phyloP scores from a whole-genome alignment of 30 jellyfish, hydroid and myxozoan genomes.

The Turritopsis dohrnii region DNA sequence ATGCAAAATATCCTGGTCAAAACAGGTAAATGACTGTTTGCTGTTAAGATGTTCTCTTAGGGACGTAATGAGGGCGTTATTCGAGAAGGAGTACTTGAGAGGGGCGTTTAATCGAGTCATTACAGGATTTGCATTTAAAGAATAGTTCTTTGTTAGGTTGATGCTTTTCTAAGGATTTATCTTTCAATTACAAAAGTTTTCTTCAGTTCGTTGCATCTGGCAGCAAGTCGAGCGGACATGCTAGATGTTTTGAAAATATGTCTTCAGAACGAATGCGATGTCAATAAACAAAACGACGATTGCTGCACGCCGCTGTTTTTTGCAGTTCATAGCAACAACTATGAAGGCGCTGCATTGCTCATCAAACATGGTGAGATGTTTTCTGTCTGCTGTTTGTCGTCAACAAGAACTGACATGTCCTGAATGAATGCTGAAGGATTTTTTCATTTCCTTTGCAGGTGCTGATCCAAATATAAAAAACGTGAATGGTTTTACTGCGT shows the following conservation, averaged over 20 bases:
- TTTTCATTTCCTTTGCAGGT: background rate
- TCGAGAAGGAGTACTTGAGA: background rate
- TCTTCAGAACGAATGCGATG: constrained; percentile 9
- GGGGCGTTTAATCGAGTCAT: too few species aligned
- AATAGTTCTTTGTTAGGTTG: too few species aligned
- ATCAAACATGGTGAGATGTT: background rate
- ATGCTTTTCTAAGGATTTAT: too few species aligned
- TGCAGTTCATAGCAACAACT: constrained; percentile 41
- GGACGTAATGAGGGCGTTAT: background rate
- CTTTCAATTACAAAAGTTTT: background rate
- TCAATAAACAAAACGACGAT: constrained; percentile 50
- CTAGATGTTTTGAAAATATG: background rate
- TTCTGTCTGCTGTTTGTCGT: background rate
- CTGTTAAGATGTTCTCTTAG: too few species aligned
- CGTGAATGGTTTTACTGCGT: constrained; percentile 1
- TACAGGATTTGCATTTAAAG: too few species aligned
- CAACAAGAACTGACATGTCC: too few species aligned
- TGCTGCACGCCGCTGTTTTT: constrained; percentile 58
- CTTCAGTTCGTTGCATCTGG: background rate
- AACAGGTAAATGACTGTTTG: too few species aligned
- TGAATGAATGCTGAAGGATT: background rate
- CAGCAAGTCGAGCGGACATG: constrained; percentile 3
- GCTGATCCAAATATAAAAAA: background rate
- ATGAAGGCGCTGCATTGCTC: constrained; percentile 48
- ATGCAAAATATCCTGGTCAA: background rate